Base-by-base conservation (phyloP, 53 echinoderm and acorn worm genomes). In the Apostichopus leukothele region DNA sequence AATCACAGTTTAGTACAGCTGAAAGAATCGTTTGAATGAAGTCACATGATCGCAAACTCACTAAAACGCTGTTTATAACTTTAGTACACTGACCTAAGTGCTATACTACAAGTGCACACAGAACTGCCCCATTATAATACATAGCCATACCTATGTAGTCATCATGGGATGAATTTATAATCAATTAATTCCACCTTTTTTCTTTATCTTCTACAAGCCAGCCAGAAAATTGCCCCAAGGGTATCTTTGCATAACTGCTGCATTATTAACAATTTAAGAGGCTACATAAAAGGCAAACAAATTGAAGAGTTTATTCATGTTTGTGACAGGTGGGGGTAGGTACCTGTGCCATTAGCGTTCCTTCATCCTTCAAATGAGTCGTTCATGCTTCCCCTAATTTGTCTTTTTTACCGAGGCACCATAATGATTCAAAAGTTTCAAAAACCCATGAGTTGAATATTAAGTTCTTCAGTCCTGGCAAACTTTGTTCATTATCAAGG, bases 181-280 rank as follows among this genome's bases (percentile, higher is more conserved):
- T 63, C 63, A 63, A 63, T 63, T 63, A 11, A 63, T 16, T 39
- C 63, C 52, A 50, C 12, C 51, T 52, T 13, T 14, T 14, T 52
- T 26, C 53, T 50, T 51, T 78, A 51, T 78, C 9, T 14, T n/a
- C 78, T 78, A 7, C 53, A 78, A 78, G 51, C 13, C 16, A 52
- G 78, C 27, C 78, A 78, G 27, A n/a, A 78, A 78, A 78, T 78
- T 78, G 18, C 78, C 53, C 14, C 78, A 51, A 52, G 78, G 78
- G 63, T 63, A 52, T 51, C 53, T 78, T 50, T 51, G 78, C 78
- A 78, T 52, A 52, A 78, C n/a, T 78, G 51, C 13, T 78, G 51
- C 9, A n/a, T 78, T 78, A 78, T 78, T 78, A 78, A 78, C 78
- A 78, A 52, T 78, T 78, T 78, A 52, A 39, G 50, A n/a, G 53